Percentiles rank a stretch among this genome's conserved stretches.
Evolutionary conservation across 1,140 invertebrate species (phyloP).

Genomic region (Neelides sp.): DNA sequence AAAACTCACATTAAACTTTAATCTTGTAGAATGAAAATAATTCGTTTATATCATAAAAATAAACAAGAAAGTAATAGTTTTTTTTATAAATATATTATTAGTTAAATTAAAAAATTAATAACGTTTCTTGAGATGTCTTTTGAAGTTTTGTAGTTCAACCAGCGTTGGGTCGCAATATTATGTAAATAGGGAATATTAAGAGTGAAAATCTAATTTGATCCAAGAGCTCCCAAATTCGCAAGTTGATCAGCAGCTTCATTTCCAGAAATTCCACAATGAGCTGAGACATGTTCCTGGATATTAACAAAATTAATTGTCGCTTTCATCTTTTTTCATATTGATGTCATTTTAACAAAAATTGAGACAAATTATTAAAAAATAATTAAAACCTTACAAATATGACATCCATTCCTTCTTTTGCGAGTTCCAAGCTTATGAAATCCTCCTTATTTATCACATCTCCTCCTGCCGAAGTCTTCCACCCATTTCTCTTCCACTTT

Average conservation of each 20-base stretch:
- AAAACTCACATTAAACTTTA: too few relatives aligned
- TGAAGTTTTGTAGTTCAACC: too few relatives aligned
- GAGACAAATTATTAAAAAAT: not conserved
- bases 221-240: conserved; percentile 51
- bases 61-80: too few relatives aligned
- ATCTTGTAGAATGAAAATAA: too few relatives aligned
- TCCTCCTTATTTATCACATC: conserved; percentile 76
- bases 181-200: too few relatives aligned
- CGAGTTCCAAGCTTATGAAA: conserved; percentile 58
- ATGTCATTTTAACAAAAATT: conserved; percentile 4
- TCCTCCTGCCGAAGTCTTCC: conserved; percentile 55
- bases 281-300: conserved; percentile 52
- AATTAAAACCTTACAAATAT: conserved; percentile 48
- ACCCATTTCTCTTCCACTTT: conserved; percentile 73
- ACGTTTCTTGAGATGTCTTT: too few relatives aligned
- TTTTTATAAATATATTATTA: too few relatives aligned
- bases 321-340: conserved; percentile 3
- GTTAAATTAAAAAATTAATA: too few relatives aligned
- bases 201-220: not conserved
- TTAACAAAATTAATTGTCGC: conserved; percentile 21
- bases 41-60: too few relatives aligned
- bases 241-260: conserved; percentile 83
- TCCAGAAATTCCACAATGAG: conserved; percentile 65
- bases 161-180: too few relatives aligned
- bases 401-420: conserved; percentile 48